Evolutionary conservation across 2,797 vertebrate genomes (phyloP).

Genomic region (Nannoperca australis): DNA sequence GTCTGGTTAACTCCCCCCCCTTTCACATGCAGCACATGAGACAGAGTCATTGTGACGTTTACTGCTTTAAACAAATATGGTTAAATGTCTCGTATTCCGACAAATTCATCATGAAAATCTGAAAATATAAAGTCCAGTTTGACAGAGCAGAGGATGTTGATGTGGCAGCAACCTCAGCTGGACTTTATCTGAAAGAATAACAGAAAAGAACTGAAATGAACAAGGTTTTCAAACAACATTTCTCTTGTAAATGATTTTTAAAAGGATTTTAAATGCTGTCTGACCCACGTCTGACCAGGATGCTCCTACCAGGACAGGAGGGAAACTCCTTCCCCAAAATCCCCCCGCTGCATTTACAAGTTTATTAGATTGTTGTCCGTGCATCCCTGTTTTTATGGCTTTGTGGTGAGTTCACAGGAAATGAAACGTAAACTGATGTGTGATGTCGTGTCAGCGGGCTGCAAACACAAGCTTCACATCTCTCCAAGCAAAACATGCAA

Average conservation of each 20-base stretch:
- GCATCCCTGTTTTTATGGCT: conserved; percentile 62
- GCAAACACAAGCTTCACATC: conserved; percentile 57
- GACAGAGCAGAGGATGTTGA: background rate
- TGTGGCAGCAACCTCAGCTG: conserved; percentile 30
- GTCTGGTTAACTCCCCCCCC: background rate
- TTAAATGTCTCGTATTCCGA: no score
- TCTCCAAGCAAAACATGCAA: conserved; percentile 75
- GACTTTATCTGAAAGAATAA: conserved; percentile 32
- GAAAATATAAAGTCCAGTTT: background rate
- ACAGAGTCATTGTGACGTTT: background rate
- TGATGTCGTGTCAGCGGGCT: conserved; percentile 39
- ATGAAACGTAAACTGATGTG: conserved; percentile 5
- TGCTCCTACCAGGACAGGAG: background rate
- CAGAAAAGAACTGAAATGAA: conserved; percentile 8
- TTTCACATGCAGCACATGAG: background rate
- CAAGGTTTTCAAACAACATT: conserved; percentile 15
- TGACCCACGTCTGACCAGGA: conserved; percentile 28
- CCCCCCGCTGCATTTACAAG: conserved; percentile 8
- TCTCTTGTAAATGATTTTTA: background rate
- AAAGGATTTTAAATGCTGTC: conserved; percentile 36
- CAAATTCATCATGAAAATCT: background rate
- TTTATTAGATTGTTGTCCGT: background rate
- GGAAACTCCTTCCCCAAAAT: background rate
- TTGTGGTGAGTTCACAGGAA: conserved; percentile 52
- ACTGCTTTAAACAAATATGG: background rate